phyloP scores from a whole-genome alignment of 2,797 vertebrate species.

The Gephyroberyx darwinii region DNA sequence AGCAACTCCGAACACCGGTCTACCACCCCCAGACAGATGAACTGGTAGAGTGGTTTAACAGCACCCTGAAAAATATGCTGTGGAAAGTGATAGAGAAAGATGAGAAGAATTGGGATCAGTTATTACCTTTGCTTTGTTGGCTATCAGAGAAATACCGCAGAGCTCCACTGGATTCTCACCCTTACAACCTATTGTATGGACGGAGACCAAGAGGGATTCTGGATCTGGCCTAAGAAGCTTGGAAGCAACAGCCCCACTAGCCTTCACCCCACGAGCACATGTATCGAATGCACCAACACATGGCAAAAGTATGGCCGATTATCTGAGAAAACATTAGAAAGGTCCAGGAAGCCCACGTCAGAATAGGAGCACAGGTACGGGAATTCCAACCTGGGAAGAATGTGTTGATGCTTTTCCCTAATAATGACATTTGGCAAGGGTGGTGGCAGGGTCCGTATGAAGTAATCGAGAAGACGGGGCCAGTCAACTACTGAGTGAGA shows the following conservation, averaged over 20 bases:
- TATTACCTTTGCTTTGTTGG: constrained; percentile 6
- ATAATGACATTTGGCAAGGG: neutral
- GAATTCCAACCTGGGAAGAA: neutral
- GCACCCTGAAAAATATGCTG: neutral
- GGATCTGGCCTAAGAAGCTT: constrained; percentile 5
- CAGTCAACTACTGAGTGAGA: constrained; percentile 1
- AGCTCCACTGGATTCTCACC: neutral
- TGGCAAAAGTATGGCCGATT: neutral
- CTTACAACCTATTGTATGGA: neutral
- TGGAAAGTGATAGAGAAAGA: neutral
- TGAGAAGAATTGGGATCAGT: neutral
- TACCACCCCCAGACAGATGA: constrained; percentile 6
- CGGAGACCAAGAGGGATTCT: neutral
- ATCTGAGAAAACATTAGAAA: neutral
- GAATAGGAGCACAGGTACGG: neutral
- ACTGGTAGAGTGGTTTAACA: neutral
- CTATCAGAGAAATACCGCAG: constrained; percentile 7
- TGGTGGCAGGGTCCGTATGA: constrained; percentile 2
- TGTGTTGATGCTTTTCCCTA: neutral
- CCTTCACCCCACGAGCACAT: neutral
- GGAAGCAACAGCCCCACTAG: constrained; percentile 25
- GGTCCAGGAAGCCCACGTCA: neutral
- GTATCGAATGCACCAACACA: neutral
- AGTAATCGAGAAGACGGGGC: neutral
- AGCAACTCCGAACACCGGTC: neutral